Base-by-base conservation (phyloP, 2,888 invertebrate genomes). In the Torymus tubicola region DNA sequence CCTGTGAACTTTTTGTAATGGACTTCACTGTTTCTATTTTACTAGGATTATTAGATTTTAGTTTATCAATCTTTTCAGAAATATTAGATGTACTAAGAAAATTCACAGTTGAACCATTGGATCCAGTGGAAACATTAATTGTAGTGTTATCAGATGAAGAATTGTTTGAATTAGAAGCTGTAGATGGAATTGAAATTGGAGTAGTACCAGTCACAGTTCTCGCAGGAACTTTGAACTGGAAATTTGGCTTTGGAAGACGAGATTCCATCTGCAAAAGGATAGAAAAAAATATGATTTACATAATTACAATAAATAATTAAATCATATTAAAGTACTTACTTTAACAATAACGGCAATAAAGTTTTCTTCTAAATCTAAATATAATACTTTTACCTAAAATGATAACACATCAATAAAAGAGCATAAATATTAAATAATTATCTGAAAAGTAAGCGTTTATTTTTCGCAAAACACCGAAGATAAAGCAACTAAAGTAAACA, bases 231-330 rank as follows among this genome's bases (percentile, higher is more conserved):
- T 81, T 82, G 58, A 81, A 81, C 24, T 82, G 81, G 71, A 82
- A 83, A 81, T 76, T 80, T 76, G 87, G 86, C 70, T 92, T 92
- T n/a, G 92, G 92, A 79, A 92, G 86, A 50, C 91, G 91, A 8
- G 93, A 93, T 84, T 92, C 92, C 93, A 93, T 93, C 89, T 87
- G 71, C 8, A 73, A 84, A 82, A 73, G 1, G 42, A 42, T 42
- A 4, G 68, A 14, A 52, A 74, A 52, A 67, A 67, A 21, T 13
- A 60, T 58, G 1, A 42, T 42, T 31, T 42, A 42, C 8, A 42
- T 42, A 42, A 8, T 42, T 42, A 42, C 11, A 71, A 16, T 53
- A 14, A 13, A 50, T 1, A 60, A 52, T 50, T 12, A 12, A 52
- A 11, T 14, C 3, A 12, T 61, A 58, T 42, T 5, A 4, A 2